Evolutionary conservation across 2,888 invertebrate genomes (phyloP), one percentile per base, ranked within the genome.

Genomic region (Seladonia tumulorum): DNA sequence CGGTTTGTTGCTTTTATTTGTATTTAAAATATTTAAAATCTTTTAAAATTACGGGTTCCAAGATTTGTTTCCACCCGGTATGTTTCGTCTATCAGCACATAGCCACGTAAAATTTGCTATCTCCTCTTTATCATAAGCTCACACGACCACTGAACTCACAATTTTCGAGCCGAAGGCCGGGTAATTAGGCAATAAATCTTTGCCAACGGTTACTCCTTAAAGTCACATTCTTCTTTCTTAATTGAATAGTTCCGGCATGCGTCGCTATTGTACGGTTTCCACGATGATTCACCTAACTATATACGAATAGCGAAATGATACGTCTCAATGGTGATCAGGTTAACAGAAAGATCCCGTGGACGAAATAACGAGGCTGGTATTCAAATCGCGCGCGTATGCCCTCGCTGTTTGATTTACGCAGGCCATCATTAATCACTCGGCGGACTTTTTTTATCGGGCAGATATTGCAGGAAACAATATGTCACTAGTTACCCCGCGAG

Each of bases 381-480:
- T 70, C 39, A 70, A 70, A 70, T 35, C 42, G 14, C 70, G 14
- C 70, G 22, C n/a, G 70, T 42, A 42, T 70, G 35, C 70, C 39
- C 12, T n/a, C 39, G 5, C 39, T n/a, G 39, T 70, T 70, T 42
- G 39, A 70, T 70, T 70, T 70, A n/a, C 70, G 5, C 70, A 42
- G 22, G 14, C 70, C 22, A 70, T 70, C 47, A 72, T 72, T 25
- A 72, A 72, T 72, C 72, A 72, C 72, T 29, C 47, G 12, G 18
- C 12, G n/a, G 3, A 72, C n/a, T n/a, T 49, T 47, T 72, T 72
- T 47, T 29, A 29, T 49, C 29, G 18, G 18, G 29, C 18, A 72
- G 47, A 29, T 53, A 73, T 73, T 22, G 29, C 72, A 72, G 47
- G 49, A 47, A 71, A 80, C 57, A 71, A 80, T 49, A 16, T 14